Conservation (phyloP, 37 sponge, comb jelly and placozoan genomes). For the Petrosia ficiformis region DNA sequence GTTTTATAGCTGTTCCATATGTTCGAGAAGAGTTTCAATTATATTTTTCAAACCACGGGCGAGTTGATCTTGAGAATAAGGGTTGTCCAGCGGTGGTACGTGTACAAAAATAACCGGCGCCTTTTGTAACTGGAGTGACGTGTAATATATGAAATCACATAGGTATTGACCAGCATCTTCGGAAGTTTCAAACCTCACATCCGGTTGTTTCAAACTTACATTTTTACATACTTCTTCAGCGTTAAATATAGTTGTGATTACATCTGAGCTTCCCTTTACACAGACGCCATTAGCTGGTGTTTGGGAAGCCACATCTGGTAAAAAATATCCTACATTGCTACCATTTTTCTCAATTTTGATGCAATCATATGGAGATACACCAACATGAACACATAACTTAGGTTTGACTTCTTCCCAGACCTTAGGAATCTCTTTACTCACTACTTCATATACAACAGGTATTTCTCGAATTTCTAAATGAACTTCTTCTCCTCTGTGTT, state of each 20-base stretch:
- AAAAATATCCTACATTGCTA: slow-evolving; percentile 35
- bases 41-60: slow-evolving; percentile 45
- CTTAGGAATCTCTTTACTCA: slow-evolving; percentile 16
- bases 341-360: slow-evolving; percentile 48
- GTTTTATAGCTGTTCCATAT: too few relatives aligned
- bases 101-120: slow-evolving; percentile 71
- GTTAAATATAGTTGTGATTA: slow-evolving; percentile 21
- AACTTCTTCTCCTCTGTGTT: not conserved
- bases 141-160: slow-evolving; percentile 76
- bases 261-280: slow-evolving; percentile 33
- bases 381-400: slow-evolving; percentile 61
- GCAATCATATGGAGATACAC: slow-evolving; percentile 40
- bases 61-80: slow-evolving; percentile 41
- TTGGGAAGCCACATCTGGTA: slow-evolving; percentile 28
- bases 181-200: slow-evolving; percentile 32
- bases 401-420: slow-evolving; percentile 51
- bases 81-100: slow-evolving; percentile 57
- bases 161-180: slow-evolving; percentile 71
- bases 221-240: slow-evolving; percentile 3
- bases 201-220: not conserved
- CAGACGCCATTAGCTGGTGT: slow-evolving; percentile 1
- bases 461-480: slow-evolving; percentile 38
- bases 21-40: slow-evolving; percentile 28
- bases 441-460: slow-evolving; percentile 50
- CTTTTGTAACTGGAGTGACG: slow-evolving; percentile 22